These are phyloP conservation scores for Drosophila yakuba DNA, from an alignment of 1,140 invertebrate genomes.

Conservation along the genomic window DNA sequence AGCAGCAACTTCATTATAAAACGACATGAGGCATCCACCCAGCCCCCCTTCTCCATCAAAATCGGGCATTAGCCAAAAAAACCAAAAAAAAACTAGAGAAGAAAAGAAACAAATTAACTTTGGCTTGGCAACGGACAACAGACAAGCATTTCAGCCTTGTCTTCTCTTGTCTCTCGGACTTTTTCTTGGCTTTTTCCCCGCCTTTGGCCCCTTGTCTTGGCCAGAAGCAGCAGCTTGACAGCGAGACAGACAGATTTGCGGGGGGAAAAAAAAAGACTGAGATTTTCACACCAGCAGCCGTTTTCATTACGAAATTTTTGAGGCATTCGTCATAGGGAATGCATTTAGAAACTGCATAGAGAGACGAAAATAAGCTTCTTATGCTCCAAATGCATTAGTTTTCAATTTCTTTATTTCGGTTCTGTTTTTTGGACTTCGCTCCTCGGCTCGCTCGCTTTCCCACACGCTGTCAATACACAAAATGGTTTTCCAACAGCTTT, in stretches of 20 bases:
- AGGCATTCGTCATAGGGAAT: constrained; percentile 13
- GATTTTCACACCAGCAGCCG: constrained; percentile 23
- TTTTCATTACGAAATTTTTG: constrained; percentile 24
- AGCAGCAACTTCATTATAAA: constrained; percentile 50
- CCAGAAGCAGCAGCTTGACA: constrained; percentile 25
- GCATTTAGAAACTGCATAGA: not conserved
- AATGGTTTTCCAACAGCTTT: constrained; percentile 41
- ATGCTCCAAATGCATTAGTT: constrained; percentile 40
- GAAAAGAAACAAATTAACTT: constrained; percentile 48
- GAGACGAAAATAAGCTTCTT: constrained; percentile 38
- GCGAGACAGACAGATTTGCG: constrained; percentile 6
- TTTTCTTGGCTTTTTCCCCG: constrained; percentile 20
- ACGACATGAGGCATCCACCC: constrained; percentile 43
- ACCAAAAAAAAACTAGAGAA: constrained; percentile 1
- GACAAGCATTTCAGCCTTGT: constrained; percentile 39
- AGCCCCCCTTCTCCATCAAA: not conserved
- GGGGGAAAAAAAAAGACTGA: not conserved
- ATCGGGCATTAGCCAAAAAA: constrained; percentile 29
- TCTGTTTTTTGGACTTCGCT: not conserved
- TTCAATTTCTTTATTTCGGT: not conserved
- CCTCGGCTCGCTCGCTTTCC: constrained; percentile 28
- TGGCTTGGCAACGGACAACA: constrained; percentile 27
- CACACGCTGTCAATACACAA: constrained; percentile 53
- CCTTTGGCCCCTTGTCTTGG: constrained; percentile 16
- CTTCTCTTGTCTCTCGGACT: constrained; percentile 32